Evolutionary conservation across 2,797 vertebrate genomes (phyloP).

Genomic region (Rhyacichthys aspro): DNA sequence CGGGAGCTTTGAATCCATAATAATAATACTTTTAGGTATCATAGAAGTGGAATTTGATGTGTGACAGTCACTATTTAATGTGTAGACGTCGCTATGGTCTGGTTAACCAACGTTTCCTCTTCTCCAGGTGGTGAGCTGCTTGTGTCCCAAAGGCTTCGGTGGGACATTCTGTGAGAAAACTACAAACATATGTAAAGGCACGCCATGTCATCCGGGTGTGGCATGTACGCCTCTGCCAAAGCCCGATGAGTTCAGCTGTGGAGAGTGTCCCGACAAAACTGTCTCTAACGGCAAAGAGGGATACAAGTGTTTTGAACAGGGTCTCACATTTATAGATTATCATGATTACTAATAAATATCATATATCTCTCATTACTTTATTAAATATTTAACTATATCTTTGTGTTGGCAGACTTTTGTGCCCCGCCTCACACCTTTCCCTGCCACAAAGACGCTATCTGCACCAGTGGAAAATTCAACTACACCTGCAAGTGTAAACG

Average conservation of each 20-base stretch:
- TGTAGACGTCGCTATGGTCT: no score
- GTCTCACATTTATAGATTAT: slow-evolving; percentile 43
- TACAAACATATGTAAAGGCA: slow-evolving; percentile 73
- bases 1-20: no score
- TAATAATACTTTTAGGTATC: no score
- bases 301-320: slow-evolving; percentile 85
- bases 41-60: no score
- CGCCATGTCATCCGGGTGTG: slow-evolving; percentile 81
- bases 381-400: background rate
- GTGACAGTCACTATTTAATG: no score
- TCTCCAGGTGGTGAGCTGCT: slow-evolving; percentile 80
- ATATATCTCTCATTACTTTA: no score
- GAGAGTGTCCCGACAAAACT: slow-evolving; percentile 73
- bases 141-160: slow-evolving; percentile 78
- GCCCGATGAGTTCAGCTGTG: slow-evolving; percentile 73
- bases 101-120: background rate
- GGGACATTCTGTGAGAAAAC: slow-evolving; percentile 77
- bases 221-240: slow-evolving; percentile 58
- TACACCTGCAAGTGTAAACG: slow-evolving; percentile 80
- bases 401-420: slow-evolving; percentile 77
- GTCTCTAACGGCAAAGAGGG: slow-evolving; percentile 69
- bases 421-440: slow-evolving; percentile 79
- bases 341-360: no score
- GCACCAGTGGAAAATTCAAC: slow-evolving; percentile 73
- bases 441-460: slow-evolving; percentile 81